Conservation (phyloP, 2,888 invertebrate species). For the Cheilosia impressa region DNA sequence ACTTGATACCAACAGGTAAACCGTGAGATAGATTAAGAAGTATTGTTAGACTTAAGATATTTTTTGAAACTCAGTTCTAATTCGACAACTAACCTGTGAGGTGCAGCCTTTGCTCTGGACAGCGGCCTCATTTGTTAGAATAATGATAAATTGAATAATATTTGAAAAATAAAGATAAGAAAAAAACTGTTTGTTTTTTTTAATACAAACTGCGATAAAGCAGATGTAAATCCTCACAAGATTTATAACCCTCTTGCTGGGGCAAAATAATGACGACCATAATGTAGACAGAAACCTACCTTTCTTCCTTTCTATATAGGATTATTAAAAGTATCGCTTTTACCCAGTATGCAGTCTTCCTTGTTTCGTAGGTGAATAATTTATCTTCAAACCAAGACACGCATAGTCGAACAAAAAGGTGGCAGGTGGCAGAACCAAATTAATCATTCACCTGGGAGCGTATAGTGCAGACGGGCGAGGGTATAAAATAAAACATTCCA, state of each 20-base stretch:
- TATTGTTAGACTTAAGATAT: too few relatives aligned
- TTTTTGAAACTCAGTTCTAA: too few relatives aligned
- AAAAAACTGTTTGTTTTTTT: too few relatives aligned
- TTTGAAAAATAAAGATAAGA: too few relatives aligned
- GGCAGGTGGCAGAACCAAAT: neutral
- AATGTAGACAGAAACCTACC: neutral
- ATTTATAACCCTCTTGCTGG: conserved; percentile 16
- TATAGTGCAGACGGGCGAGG: neutral
- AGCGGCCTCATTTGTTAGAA: too few relatives aligned
- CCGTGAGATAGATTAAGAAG: too few relatives aligned
- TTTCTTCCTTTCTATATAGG: too few relatives aligned
- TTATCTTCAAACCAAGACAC: neutral
- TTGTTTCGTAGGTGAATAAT: conserved; percentile 32
- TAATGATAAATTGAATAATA: too few relatives aligned
- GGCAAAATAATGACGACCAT: neutral
- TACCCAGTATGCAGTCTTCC: neutral
- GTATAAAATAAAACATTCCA: conserved; percentile 22
- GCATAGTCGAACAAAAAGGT: conserved; percentile 1
- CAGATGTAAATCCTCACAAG: neutral
- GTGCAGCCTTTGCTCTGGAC: too few relatives aligned
- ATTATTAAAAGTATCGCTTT: conserved; percentile 10
- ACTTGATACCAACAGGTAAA: too few relatives aligned
- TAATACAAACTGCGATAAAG: too few relatives aligned
- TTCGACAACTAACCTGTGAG: too few relatives aligned
- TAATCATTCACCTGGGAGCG: conserved; percentile 14